phyloP scores from a whole-genome alignment of 2,113 vertebrate genomes.

The Poeciliopsis prolifica region DNA sequence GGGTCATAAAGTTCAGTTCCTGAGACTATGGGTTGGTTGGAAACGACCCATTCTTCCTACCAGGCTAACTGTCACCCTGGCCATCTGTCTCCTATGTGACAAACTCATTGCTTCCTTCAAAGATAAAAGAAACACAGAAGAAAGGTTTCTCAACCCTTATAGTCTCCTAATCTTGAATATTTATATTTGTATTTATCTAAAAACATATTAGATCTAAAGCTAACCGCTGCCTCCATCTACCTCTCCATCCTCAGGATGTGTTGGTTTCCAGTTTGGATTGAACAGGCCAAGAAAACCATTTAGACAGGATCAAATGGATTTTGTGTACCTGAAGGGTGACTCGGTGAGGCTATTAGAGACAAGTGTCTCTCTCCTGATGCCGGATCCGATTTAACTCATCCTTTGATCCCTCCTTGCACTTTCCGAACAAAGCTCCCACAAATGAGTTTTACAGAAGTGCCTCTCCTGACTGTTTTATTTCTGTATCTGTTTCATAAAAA shows the following conservation, averaged over 20 bases:
- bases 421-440: constrained; percentile 12
- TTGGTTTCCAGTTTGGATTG: background rate
- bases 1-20: too few species aligned
- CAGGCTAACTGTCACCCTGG: too few species aligned
- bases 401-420: background rate
- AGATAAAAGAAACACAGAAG: too few species aligned
- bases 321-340: constrained; percentile 10
- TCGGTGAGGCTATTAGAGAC: constrained; percentile 27
- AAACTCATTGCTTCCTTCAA: too few species aligned
- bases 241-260: background rate
- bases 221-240: background rate
- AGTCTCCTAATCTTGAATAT: too few species aligned
- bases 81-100: too few species aligned
- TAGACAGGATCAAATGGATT: constrained; percentile 22
- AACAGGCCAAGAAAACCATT: constrained; percentile 19
- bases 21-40: too few species aligned
- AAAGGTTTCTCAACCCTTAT: too few species aligned
- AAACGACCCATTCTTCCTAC: too few species aligned
- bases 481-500: background rate
- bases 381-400: constrained; percentile 13
- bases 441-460: constrained; percentile 7
- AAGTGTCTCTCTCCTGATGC: constrained; percentile 13
- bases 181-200: too few species aligned
- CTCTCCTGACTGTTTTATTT: constrained; percentile 1
- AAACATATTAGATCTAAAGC: background rate